Conservation (phyloP, 2,888 invertebrate species). For the Eupelmus urozonus region DNA sequence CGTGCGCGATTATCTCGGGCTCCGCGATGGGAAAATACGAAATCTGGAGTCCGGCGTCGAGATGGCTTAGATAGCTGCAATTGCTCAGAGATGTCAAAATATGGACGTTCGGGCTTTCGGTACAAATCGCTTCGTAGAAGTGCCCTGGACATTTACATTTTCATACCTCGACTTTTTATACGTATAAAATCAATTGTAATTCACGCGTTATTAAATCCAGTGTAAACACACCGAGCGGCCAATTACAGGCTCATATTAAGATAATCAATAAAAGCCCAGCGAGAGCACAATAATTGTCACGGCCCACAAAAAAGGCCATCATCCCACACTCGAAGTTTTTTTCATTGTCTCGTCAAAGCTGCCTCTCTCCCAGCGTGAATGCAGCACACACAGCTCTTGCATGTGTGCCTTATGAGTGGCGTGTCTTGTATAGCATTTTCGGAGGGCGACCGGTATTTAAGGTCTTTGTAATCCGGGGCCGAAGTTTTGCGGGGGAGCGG, state of each 20-base stretch:
- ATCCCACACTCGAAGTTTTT: conserved; percentile 57
- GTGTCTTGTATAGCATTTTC: conserved; percentile 64
- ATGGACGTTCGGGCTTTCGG: background rate
- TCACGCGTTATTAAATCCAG: background rate
- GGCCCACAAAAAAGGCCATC: conserved; percentile 6
- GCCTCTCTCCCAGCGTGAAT: conserved; percentile 28
- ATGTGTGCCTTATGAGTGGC: conserved; percentile 62
- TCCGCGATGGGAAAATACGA: background rate
- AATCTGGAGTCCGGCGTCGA: conserved; percentile 17
- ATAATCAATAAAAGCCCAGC: conserved; percentile 23
- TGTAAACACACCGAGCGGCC: background rate
- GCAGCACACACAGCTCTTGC: conserved; percentile 10
- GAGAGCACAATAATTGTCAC: conserved; percentile 5
- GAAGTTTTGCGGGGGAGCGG: conserved; percentile 74
- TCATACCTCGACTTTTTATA: too few relatives aligned
- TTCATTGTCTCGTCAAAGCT: conserved; percentile 60
- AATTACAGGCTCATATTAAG: conserved; percentile 39
- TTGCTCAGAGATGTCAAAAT: conserved; percentile 37
- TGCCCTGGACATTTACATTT: too few relatives aligned
- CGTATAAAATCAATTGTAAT: too few relatives aligned
- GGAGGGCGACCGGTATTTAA: conserved; percentile 72
- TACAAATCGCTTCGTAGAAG: background rate
- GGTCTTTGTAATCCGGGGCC: conserved; percentile 73
- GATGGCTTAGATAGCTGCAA: background rate
- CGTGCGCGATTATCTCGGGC: background rate